Percentiles rank a stretch among this genome's conserved stretches.
Evolutionary conservation across 2,797 vertebrate genomes (phyloP).

Genomic region (Bufotes viridis): DNA sequence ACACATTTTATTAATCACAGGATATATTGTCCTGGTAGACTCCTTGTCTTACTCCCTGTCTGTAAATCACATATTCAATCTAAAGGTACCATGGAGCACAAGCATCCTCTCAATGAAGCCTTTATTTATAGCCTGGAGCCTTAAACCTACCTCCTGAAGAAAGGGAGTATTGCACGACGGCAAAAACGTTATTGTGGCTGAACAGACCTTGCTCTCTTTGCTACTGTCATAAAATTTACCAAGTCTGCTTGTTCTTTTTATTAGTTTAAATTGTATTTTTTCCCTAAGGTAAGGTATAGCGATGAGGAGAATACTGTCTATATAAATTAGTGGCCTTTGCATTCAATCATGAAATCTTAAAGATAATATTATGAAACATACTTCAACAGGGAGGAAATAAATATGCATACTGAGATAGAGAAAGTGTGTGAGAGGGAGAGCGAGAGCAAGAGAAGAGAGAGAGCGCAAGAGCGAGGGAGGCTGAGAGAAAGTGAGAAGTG

Average conservation of each 20-base stretch:
- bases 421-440: too few relatives aligned
- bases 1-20: slow-evolving; percentile 53
- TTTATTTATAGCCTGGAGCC: slow-evolving; percentile 45
- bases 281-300: slow-evolving; percentile 4
- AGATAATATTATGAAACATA: neutral
- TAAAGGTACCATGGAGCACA: slow-evolving; percentile 37
- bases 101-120: slow-evolving; percentile 43
- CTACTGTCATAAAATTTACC: slow-evolving; percentile 45
- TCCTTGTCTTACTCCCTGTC: slow-evolving; percentile 41
- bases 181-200: slow-evolving; percentile 51
- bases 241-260: slow-evolving; percentile 46
- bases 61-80: slow-evolving; percentile 58
- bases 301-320: neutral
- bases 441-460: too few relatives aligned
- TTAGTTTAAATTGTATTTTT: slow-evolving; percentile 33
- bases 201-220: slow-evolving; percentile 49
- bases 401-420: too few relatives aligned
- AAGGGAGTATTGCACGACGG: slow-evolving; percentile 38
- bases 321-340: neutral
- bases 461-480: too few relatives aligned
- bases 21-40: slow-evolving; percentile 55
- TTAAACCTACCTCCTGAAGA: slow-evolving; percentile 51
- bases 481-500: too few relatives aligned
- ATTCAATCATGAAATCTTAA: neutral
- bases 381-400: neutral